Evolutionary conservation across 2,113 vertebrate species (phyloP), one percentile per base, ranked within the genome.

Genomic region (Neopipo cinnamomea): DNA sequence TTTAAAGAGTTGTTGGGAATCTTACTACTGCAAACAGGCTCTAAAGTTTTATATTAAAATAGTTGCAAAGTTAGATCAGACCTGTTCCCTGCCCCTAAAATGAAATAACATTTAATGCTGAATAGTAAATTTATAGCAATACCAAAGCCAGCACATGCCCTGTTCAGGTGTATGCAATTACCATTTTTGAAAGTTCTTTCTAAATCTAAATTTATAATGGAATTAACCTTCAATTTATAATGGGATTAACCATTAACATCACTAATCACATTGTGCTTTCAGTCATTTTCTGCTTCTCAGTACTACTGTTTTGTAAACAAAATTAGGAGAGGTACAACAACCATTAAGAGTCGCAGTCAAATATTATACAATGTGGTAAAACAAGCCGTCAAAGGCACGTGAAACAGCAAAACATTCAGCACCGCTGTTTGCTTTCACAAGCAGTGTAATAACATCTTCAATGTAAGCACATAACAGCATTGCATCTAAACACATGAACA

Each of bases 391-490:
- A 35, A 44, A 41, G 21, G 31, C 55, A 58, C 37, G 50, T 33
- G 37, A 27, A 88, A 41, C 14, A 74, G 9, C 39, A 46, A 58
- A 71, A 58, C 33, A 16, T 28, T 17, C 15, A 35, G n/a, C 41
- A 49, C 2, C 3, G 15, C 14, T 5, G 37, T n/a, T 33, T 44
- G 20, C 19, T 47, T 46, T 27, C 7, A 30, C 6, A n/a, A 37
- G 24, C 23, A 31, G 17, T 2, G 30, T 8, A 66, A 17, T 18
- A 24, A 10, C 24, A 59, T 13, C 52, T 58, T 28, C 41, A 41
- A 0, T 4, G 8, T 4, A 47, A 44, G 22, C 11, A 35, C 0
- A 4, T 33, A 52, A 35, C 46, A 82, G 16, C 12, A 41, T 2
- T 1, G 3, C 22, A 21, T 6, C 33, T 30, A 19, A 62, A 65